These are phyloP conservation scores for Pseudoips prasinana DNA, from an alignment of 2,888 invertebrate species.

Conservation along the genomic window DNA sequence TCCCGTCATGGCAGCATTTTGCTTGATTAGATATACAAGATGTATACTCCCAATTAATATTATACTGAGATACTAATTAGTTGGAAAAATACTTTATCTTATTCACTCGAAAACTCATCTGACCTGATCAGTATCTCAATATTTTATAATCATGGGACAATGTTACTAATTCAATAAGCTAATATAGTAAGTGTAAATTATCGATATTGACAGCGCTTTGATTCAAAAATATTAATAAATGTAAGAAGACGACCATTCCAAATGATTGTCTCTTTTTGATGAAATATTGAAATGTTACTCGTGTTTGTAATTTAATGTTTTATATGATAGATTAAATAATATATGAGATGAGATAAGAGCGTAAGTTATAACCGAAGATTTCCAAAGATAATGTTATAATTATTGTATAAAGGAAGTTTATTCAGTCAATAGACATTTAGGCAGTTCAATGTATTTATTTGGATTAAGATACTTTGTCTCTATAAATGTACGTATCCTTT, in stretches of 20 bases:
- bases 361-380: conserved; percentile 26
- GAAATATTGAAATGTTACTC: conserved; percentile 33
- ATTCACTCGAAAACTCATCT: too few species aligned
- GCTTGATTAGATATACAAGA: too few species aligned
- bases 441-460: conserved; percentile 12
- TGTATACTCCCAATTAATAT: too few species aligned
- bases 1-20: too few species aligned
- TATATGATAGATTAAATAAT: conserved; percentile 33
- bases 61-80: too few species aligned
- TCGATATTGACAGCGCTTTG: conserved; percentile 18
- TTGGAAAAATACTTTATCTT: too few species aligned
- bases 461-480: too few species aligned
- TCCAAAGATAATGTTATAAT: conserved; percentile 33
- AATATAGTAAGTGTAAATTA: conserved; percentile 10
- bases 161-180: too few species aligned
- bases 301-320: conserved; percentile 33
- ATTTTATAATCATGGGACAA: too few species aligned
- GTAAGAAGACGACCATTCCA: conserved; percentile 32
- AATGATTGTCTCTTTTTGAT: conserved; percentile 33
- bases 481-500: too few species aligned
- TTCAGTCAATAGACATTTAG: conserved; percentile 14
- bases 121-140: too few species aligned
- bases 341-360: conserved; percentile 10
- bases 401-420: conserved; percentile 18
- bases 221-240: conserved; percentile 20